Base-by-base conservation (phyloP, 2,888 invertebrate species). In the Epinotia brunnichana region DNA sequence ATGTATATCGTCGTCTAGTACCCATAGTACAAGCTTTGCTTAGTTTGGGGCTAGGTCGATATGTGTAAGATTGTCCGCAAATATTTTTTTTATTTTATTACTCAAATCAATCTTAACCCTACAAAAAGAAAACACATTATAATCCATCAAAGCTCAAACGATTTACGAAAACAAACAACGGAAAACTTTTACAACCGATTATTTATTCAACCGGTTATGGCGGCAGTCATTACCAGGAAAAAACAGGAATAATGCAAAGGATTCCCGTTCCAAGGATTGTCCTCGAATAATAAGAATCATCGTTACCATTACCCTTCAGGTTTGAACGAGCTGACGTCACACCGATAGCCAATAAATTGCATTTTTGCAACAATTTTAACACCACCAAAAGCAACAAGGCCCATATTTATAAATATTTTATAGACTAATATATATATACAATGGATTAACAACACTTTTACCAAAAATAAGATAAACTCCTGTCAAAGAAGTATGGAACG, bases 271-370 rank as follows among this genome's bases (percentile, higher is more conserved):
- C 69, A 73, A 69, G 74, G 29, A 81, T 76, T 78, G 80, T 80
- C 78, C 75, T 77, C 81, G 81, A 81, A 84, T 83, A 85, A 83
- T 83, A 82, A 82, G 79, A 79, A 79, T 77, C 74, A 76, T 76
- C 80, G 82, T 83, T 82, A 82, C 79, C 74, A 78, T 75, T 78
- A 78, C 77, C 82, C 77, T 74, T 73, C 74, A 75, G 77, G 78
- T 77, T 68, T 67, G 72, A 72, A 69, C 41, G 59, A 54, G 48
- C 64, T 13, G 63, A 57, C 2, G 10, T 81, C 64, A 83, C 80
- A 83, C 81, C 77, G 76, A 53, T 24, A 1, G 29, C 7, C 29
- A 24, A 2, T 7, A 57, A 15, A 9, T 35, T 35, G 0, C 9
- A 35, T 24, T 35, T 35, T 35, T 35, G 35, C 35, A 35, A 2